A percentile compares a stretch with the other conserved stretches of the same genome.
phyloP scores from a whole-genome alignment of 2,113 vertebrate species.

The Apteryx owenii region DNA sequence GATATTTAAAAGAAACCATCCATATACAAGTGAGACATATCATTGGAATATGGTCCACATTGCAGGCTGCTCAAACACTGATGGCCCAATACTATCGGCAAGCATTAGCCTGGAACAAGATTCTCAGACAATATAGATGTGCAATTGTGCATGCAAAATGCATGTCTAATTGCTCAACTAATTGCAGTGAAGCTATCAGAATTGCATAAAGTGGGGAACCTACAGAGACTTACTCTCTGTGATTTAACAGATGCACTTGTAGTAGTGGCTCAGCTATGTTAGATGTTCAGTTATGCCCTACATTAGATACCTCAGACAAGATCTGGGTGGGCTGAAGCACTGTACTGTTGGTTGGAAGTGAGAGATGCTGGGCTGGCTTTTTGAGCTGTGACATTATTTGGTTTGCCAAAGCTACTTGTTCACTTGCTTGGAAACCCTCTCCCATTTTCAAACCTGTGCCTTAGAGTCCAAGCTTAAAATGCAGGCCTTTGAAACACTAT shows the following conservation, averaged over 20 bases:
- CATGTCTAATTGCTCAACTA: background rate
- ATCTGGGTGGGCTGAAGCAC: background rate
- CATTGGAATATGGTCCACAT: background rate
- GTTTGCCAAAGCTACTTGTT: background rate
- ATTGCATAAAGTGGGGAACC: background rate
- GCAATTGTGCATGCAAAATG: conserved; percentile 7
- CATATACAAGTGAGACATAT: background rate
- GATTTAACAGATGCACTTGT: background rate
- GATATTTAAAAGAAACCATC: background rate
- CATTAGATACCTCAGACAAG: background rate
- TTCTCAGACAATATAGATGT: background rate
- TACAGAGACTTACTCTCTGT: background rate
- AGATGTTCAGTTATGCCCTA: background rate
- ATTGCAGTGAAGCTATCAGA: background rate
- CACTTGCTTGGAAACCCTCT: background rate
- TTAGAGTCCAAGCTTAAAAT: background rate
- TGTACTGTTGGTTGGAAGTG: background rate
- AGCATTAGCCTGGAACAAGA: background rate
- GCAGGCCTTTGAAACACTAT: background rate
- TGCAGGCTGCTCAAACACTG: background rate
- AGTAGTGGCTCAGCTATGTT: background rate
- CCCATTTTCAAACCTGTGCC: background rate
- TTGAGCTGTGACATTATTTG: background rate
- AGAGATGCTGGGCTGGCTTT: background rate
- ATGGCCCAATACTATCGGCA: background rate